Evolutionary conservation across 2,113 vertebrate genomes (phyloP), one percentile per base, ranked within the genome.

Genomic region (Psittacula cyanocephala): DNA sequence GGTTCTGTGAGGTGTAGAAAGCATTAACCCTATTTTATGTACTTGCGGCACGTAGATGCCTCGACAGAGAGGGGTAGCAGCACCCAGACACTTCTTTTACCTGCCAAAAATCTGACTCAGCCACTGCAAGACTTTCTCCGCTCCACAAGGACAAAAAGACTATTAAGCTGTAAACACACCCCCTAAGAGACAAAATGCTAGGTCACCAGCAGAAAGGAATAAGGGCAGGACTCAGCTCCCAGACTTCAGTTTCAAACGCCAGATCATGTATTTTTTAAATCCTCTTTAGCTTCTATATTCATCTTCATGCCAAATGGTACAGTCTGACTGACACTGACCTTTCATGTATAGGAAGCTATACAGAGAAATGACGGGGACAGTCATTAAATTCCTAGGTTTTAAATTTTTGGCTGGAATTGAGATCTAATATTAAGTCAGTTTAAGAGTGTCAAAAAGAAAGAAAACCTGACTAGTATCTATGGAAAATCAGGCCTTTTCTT

Each of bases 181-280:
- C n/a, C 41, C 7, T 52, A 69, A 75, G 72, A 79, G 50, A 77
- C 3, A 2, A 93, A 80, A 49, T 6, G 29, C 89, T 68, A 78
- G 65, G 80, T 92, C 89, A 91, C 39, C 24, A 80, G 75, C 63
- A 92, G 78, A 92, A 79, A 89, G 59, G 84, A 65, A 94, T 77
- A 94, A 93, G 93, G 71, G 55, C 39, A 59, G 65, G 52, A 91
- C 77, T 96, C 92, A 10, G 23, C 39, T 67, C 70, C 60, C 79
- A 86, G 39, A 24, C 33, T 89, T 70, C 52, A 76, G 44, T 94
- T 95, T 81, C 77, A 96, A 96, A 91, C 65, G 77, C 52, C 86
- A 95, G 86, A 79, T 90, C 93, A 94, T 95, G 88, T 97, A 96
- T 95, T 94, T 95, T 96, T 97, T 29, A 96, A 95, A 97, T 93